Conservation (phyloP, 2,113 vertebrate species). For the human (Homo sapiens) region GRCh38 chr1:153367501-153368000, state of each 20-base stretch:
- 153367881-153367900: neutral
- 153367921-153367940: neutral
- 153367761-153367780: neutral
- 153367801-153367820: neutral
- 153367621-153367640: fast-evolving
- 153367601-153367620: too few species aligned
- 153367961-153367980: fast-evolving
- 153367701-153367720: neutral
- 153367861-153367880: neutral
- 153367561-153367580: neutral
- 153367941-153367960: too few species aligned
- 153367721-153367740: neutral
- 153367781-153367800: neutral
- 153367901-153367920: neutral
- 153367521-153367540: fast-evolving
- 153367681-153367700: fast-evolving
- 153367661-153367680: neutral
- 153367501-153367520: neutral
- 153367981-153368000: neutral
- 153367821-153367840: neutral
- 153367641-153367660: neutral
- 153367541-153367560: neutral
- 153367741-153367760: neutral
- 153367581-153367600: neutral
- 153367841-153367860: neutral